Conservation (phyloP, 1,140 invertebrate species). For the Palaemon carinicauda region DNA sequence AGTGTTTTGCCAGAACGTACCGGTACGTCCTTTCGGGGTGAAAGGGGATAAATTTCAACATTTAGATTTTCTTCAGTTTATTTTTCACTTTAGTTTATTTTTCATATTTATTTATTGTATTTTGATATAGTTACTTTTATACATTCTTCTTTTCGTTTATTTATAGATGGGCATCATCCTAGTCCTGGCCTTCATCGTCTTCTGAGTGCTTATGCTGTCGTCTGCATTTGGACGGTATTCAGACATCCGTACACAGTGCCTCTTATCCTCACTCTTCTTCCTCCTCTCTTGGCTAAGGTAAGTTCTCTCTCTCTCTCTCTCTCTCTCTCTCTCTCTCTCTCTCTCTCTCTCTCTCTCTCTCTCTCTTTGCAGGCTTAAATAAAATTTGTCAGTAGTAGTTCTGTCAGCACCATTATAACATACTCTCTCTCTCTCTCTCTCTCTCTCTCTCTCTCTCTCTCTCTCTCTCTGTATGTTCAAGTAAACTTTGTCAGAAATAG, state of each 20-base stretch:
- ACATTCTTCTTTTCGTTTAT: too few relatives aligned
- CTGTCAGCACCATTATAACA: too few relatives aligned
- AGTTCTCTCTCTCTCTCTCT: not conserved
- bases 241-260: constrained; percentile 24
- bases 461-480: too few relatives aligned
- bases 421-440: too few relatives aligned
- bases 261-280: constrained; percentile 20
- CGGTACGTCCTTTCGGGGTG: too few relatives aligned
- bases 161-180: constrained; percentile 35
- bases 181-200: not conserved
- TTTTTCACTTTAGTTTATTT: not conserved
- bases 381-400: too few relatives aligned
- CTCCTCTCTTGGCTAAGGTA: constrained; percentile 36
- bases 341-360: not conserved
- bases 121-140: too few relatives aligned
- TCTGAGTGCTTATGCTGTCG: constrained; percentile 31
- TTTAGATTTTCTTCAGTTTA: not conserved
- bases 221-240: constrained; percentile 36
- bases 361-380: not conserved
- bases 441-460: too few relatives aligned
- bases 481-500: too few relatives aligned
- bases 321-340: not conserved
- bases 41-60: too few relatives aligned
- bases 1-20: too few relatives aligned
- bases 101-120: not conserved